Evolutionary conservation across 2,888 invertebrate species (phyloP).

Genomic region (Agrotis ipsilon): DNA sequence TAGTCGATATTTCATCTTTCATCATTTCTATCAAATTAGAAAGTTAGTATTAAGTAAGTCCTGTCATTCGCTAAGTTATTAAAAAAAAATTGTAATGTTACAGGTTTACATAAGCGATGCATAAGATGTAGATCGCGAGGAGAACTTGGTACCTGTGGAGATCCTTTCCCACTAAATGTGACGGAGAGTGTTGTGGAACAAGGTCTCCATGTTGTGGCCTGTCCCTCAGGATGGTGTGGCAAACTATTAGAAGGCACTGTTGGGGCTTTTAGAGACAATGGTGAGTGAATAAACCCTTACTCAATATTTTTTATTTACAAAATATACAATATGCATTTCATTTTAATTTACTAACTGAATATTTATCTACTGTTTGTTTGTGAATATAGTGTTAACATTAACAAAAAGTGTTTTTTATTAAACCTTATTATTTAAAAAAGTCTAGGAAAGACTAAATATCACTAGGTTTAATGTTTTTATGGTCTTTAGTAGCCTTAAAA

Average conservation of each 20-base stretch:
- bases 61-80: slow-evolving; percentile 6
- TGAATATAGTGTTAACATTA: background rate
- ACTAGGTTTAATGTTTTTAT: too few species aligned
- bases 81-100: slow-evolving; percentile 61
- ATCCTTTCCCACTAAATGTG: slow-evolving; percentile 95
- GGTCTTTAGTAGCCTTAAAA: too few species aligned
- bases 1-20: background rate
- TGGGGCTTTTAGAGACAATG: slow-evolving; percentile 94
- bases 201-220: slow-evolving; percentile 95
- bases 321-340: too few species aligned
- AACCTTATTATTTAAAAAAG: too few species aligned
- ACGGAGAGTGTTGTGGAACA: slow-evolving; percentile 93
- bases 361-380: background rate
- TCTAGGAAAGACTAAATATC: too few species aligned
- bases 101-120: slow-evolving; percentile 94
- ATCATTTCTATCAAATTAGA: slow-evolving; percentile 29
- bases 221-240: slow-evolving; percentile 98
- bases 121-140: slow-evolving; percentile 96
- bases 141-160: slow-evolving; percentile 96
- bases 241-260: slow-evolving; percentile 96
- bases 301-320: background rate
- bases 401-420: background rate
- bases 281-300: slow-evolving; percentile 81
- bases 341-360: too few species aligned
- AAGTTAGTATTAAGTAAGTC: slow-evolving; percentile 19